Evolutionary conservation across 1,140 invertebrate genomes (phyloP), one percentile per base, ranked within the genome.

Genomic region (Bemisia tabaci): DNA sequence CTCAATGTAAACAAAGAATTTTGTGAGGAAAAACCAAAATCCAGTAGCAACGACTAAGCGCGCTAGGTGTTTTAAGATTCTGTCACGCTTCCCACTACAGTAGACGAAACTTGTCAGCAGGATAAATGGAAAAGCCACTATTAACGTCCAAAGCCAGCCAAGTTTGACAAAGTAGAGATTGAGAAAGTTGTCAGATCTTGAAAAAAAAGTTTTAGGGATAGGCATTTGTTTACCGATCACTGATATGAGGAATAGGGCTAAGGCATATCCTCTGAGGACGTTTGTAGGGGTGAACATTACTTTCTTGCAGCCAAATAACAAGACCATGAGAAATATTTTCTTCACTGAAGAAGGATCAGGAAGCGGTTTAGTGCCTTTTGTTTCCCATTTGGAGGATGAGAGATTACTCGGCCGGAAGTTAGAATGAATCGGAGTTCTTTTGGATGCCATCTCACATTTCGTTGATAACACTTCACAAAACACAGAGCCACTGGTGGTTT

Each of bases 141-240:
- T 75, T 64, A 95, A 75, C 25, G 94, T 89, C 94, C 94, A 97
- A 66, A 88, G 93, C 94, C 95, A 98, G 62, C 92, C 92, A 73
- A 94, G 85, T 77, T 97, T 97, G 0, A 97, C 93, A 78, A 97
- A 97, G 74, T 90, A 94, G 68, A 85, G 80, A 78, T 98, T 98
- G 21, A 97, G 85, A 27, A 94, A 74, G 77, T 95, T 97, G 69
- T 89, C 85, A 68, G 91, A 95, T 73, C 87, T 80, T 11, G 92
- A 85, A 72, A 97, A 89, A 73, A 94, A 96, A 0, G 86, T 85
- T 75, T 86, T 89, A 0, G 93, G 92, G 79, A 92, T 82, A 39
- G 87, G 84, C 17, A 89, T 70, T 69, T 91, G 85, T 77, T 97
- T 94, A 0, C 85, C 87, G 65, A 97, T 80, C 0, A 97, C 78